Evolutionary conservation across 2,113 vertebrate genomes (phyloP).

Genomic region (Lota lota): DNA sequence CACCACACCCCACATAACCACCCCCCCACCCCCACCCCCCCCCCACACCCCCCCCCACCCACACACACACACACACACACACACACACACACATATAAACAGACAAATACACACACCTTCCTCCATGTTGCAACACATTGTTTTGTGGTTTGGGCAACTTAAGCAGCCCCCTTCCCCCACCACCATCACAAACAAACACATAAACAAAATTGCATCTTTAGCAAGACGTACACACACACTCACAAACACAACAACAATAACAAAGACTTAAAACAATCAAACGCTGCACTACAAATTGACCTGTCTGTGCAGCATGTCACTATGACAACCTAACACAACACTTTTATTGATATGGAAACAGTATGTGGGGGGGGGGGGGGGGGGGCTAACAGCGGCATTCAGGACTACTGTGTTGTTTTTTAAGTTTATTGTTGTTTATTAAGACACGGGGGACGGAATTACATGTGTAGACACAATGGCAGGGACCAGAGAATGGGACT

Average conservation of each 20-base stretch:
- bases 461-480: too few relatives aligned
- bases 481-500: too few relatives aligned
- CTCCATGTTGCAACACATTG: slow-evolving; percentile 30
- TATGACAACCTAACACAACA: not conserved
- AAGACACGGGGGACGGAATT: too few relatives aligned
- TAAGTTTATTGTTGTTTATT: too few relatives aligned
- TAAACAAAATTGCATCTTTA: too few relatives aligned
- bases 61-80: slow-evolving; percentile 3
- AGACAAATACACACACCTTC: slow-evolving; percentile 1
- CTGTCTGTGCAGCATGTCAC: not conserved
- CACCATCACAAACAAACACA: slow-evolving; percentile 8
- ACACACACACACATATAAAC: not conserved
- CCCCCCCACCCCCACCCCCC: slow-evolving; percentile 14
- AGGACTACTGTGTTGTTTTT: too few relatives aligned
- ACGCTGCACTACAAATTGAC: slow-evolving; percentile 39
- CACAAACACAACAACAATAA: slow-evolving; percentile 39
- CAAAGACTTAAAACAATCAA: slow-evolving; percentile 18
- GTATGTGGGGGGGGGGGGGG: not conserved
- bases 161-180: slow-evolving; percentile 30
- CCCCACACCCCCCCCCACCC: slow-evolving; percentile 14
- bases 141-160: not conserved
- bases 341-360: not conserved
- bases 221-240: slow-evolving; percentile 19
- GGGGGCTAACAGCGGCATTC: not conserved
- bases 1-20: slow-evolving; percentile 1